Evolutionary conservation across 1,140 invertebrate species (phyloP), one percentile per base, ranked within the genome.

Genomic region (Coelopa frigida): DNA sequence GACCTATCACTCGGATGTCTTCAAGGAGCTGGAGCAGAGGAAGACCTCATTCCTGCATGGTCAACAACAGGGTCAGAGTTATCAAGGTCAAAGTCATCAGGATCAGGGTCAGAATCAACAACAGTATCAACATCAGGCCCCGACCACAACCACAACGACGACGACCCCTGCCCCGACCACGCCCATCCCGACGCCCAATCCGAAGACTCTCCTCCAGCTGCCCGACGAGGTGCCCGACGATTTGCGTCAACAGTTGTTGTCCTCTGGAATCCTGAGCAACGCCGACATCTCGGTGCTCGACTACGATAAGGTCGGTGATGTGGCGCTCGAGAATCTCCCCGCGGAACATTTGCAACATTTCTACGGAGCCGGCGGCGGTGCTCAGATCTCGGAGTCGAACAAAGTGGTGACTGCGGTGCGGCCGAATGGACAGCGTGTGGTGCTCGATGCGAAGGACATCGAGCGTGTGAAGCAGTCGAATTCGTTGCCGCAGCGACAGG

Each of bases 151-250:
- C 3, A 44, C 45, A 29, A 48, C 51, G 38, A 11, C 43, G 20
- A 47, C 42, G 11, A 20, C 29, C 7, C 20, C 44, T 21, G 46
- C 36, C 20, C 37, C 39, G 10, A 33, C 47, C 14, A 48, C 31
- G 3, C 37, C 39, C 11, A 33, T 45, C 14, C 46, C 31, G 3
- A 40, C 24, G 20, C 27, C 27, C 8, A 31, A 47, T 3, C 43
- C 29, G 11, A 44, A 44, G 24, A 54, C 57, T 55, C 62, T 76
- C 15, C 72, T 78, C 31, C 75, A 85, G 61, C 70, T 91, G 18
- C 88, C 88, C 7, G 85, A 87, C 60, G 87, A 91, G 73, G 86
- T 91, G 6, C 88, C 88, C 2, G 86, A 89, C 44, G 87, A 90
- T 62, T 75, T 91, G 26, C 77, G 86, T 37, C 76, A 89, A 60